Evolutionary conservation across 2,113 vertebrate genomes (phyloP).

Genomic region (Gracilinanus agilis): DNA sequence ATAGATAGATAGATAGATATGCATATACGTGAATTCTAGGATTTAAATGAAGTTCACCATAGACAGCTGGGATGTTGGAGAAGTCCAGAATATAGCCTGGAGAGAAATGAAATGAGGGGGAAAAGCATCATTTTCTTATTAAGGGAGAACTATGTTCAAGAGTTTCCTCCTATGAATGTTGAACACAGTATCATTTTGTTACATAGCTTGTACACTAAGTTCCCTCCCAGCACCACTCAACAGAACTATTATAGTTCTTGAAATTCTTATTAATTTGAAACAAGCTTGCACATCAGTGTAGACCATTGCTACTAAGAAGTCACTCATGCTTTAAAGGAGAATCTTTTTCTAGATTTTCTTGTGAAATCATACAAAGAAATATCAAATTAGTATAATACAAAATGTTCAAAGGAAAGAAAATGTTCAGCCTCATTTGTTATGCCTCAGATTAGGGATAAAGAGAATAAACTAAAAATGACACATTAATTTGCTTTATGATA

Average conservation of each 20-base stretch:
- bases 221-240: not conserved
- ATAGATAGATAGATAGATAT: too few relatives aligned
- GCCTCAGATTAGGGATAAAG: not conserved
- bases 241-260: constrained; percentile 27
- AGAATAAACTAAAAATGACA: not conserved
- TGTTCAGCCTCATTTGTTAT: not conserved
- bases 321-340: constrained; percentile 45
- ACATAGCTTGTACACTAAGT: not conserved
- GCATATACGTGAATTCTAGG: not conserved
- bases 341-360: not conserved
- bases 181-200: not conserved
- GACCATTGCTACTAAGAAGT: constrained; percentile 26
- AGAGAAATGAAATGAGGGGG: not conserved
- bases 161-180: not conserved
- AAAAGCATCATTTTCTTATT: too few relatives aligned
- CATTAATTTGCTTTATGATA: not conserved
- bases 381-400: constrained; percentile 26
- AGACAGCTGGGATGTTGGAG: not conserved
- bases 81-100: not conserved
- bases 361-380: constrained; percentile 3
- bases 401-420: not conserved
- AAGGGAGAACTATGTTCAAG: too few relatives aligned
- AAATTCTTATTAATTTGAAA: constrained; percentile 61
- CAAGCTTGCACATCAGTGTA: constrained; percentile 40
- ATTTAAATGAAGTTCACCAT: not conserved